Percentiles rank a stretch among this genome's conserved stretches.
Conservation (phyloP, 1,140 invertebrate species). For the Homarus americanus region DNA sequence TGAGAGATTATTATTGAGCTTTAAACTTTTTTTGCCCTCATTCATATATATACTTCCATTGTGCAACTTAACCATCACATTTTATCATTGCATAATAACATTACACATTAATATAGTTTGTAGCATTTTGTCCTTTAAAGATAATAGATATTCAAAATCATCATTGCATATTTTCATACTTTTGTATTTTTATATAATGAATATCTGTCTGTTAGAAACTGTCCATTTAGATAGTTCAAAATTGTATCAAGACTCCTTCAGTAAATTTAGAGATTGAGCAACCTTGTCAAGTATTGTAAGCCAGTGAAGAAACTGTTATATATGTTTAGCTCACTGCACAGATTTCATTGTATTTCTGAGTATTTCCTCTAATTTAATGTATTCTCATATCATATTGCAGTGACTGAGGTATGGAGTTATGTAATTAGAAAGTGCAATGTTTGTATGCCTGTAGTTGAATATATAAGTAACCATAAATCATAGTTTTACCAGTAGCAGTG, state of each 20-base stretch:
- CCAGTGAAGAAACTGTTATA: background rate
- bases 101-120: background rate
- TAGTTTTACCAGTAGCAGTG: too few relatives aligned
- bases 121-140: background rate
- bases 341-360: background rate
- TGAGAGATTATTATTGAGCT: slow-evolving; percentile 41
- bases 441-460: slow-evolving; percentile 40
- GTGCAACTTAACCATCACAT: slow-evolving; percentile 11
- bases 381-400: background rate
- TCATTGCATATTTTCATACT: slow-evolving; percentile 30
- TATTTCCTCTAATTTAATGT: background rate
- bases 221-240: slow-evolving; percentile 4
- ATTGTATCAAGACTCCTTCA: background rate
- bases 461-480: slow-evolving; percentile 13
- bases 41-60: slow-evolving; percentile 27
- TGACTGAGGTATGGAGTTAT: slow-evolving; percentile 18
- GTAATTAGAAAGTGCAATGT: slow-evolving; percentile 45
- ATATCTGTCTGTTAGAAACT: background rate
- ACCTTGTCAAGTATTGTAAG: background rate
- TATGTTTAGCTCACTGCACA: background rate
- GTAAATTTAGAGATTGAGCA: background rate
- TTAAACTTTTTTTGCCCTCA: slow-evolving; percentile 11
- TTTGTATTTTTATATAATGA: slow-evolving; percentile 45
- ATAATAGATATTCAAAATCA: background rate
- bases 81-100: slow-evolving; percentile 10